Evolutionary conservation across 2,888 invertebrate genomes (phyloP).

Genomic region (Protonemura montana): DNA sequence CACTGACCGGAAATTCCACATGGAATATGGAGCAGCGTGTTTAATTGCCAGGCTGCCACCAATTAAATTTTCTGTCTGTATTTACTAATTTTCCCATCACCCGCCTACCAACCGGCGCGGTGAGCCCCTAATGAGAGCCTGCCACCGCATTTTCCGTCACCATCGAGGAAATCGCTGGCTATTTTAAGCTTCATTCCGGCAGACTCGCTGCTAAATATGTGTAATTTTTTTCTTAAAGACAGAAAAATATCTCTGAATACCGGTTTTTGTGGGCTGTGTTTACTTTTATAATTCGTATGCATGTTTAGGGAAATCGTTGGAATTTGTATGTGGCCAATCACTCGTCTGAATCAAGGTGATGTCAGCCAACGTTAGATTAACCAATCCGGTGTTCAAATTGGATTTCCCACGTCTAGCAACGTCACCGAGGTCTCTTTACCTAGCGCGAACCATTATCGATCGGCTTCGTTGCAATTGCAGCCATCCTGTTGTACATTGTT

Average conservation of each 20-base stretch:
- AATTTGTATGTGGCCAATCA: not conserved
- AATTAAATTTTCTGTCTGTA: not conserved
- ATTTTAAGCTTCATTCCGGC: not conserved
- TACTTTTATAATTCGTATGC: not conserved
- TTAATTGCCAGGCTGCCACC: not conserved
- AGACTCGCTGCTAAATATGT: not conserved
- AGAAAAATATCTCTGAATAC: not conserved
- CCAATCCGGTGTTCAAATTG: too few relatives aligned
- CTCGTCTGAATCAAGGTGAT: not conserved
- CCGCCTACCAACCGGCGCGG: not conserved
- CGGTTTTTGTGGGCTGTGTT: not conserved
- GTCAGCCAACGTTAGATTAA: not conserved
- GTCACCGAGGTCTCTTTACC: not conserved
- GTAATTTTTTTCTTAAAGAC: not conserved
- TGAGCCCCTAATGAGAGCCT: not conserved
- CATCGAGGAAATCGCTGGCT: not conserved
- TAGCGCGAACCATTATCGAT: not conserved
- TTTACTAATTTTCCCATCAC: not conserved
- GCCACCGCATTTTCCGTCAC: not conserved
- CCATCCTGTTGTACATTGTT: not conserved
- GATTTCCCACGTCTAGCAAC: not conserved
- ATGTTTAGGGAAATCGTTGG: not conserved
- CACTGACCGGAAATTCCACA: not conserved
- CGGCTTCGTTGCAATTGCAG: not conserved
- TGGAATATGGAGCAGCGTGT: not conserved